Evolutionary conservation across 2,113 vertebrate species (phyloP), one percentile per base, ranked within the genome.

Genomic region (Thamnophis sirtalis): DNA sequence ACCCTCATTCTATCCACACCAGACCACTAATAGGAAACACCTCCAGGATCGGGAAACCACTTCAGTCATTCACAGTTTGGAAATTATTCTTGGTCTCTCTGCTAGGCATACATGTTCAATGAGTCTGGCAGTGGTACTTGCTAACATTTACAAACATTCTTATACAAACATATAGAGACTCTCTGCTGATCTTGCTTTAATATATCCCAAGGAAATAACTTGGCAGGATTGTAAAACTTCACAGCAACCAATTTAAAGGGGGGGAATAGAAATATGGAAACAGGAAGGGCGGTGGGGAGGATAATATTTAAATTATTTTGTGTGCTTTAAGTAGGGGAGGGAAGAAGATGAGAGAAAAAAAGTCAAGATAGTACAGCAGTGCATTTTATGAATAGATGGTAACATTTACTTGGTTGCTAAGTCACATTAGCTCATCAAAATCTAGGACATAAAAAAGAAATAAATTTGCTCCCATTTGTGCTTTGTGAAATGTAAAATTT

Each of bases 191-290:
- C 96, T 97, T 93, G 93, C 96, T 95, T 96, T 94, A 97, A 97
- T 97, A 97, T 97, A 97, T 96, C 96, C 95, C 95, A 95, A 97
- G 96, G 96, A 97, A 97, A 96, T 94, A 97, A 96, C 94, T 97
- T 96, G 96, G 96, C 97, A 96, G 95, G 84, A 84, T 92, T 94
- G 95, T 96, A 96, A 97, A 95, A 97, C 96, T 96, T 97, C 97
- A 94, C 96, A 96, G 96, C 91, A 91, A 93, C 95, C 73, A 86
- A 94, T 95, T 96, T 96, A 94, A 93, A 87, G 51, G 91, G 90
- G 95, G 88, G 91, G 93, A 92, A 94, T 92, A 88, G 60, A 93
- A 93, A 50, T 84, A n/a, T 26, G 88, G 93, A 92, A 28, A 22
- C 5, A 22, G 3, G 8, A 5, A 86, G 22, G 91, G 93, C 86